These are phyloP conservation scores for Megalops cyprinoides DNA, from an alignment of 2,797 vertebrate genomes.

Conservation along the genomic window DNA sequence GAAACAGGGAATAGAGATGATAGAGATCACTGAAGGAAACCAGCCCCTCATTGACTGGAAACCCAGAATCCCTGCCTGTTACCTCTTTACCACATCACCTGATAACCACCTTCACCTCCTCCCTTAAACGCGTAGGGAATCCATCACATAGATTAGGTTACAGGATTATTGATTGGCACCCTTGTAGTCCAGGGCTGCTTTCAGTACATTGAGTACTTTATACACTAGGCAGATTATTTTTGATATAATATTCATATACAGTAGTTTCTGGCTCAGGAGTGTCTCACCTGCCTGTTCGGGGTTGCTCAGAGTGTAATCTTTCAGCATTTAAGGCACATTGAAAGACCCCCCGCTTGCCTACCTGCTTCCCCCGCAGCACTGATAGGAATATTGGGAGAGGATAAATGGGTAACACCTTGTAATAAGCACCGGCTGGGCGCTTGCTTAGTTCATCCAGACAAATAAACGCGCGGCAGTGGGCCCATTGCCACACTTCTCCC, in stretches of 20 bases:
- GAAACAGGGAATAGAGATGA: background rate
- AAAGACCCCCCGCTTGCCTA: background rate
- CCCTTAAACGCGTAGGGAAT: background rate
- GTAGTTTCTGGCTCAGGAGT: background rate
- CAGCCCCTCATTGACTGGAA: background rate
- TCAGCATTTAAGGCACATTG: background rate
- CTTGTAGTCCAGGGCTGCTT: background rate
- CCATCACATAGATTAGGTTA: background rate
- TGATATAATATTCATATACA: background rate
- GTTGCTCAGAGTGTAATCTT: background rate
- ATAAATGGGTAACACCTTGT: slow-evolving; percentile 62
- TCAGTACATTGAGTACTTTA: background rate
- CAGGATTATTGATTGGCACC: background rate
- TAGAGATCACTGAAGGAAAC: background rate
- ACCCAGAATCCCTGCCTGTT: background rate
- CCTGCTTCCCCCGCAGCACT: slow-evolving; percentile 48
- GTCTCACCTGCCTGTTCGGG: background rate
- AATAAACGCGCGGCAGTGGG: slow-evolving; percentile 58
- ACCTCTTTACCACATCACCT: background rate
- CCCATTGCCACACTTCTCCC: slow-evolving; percentile 53
- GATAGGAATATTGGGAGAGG: slow-evolving; percentile 54
- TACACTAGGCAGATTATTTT: background rate
- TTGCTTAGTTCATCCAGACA: slow-evolving; percentile 57
- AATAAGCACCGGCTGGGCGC: slow-evolving; percentile 58
- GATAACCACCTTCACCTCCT: background rate